A percentile compares a stretch with the other conserved stretches of the same genome.
Evolutionary conservation across 2,888 invertebrate species (phyloP).

Genomic region (Nephrotoma appendiculata): DNA sequence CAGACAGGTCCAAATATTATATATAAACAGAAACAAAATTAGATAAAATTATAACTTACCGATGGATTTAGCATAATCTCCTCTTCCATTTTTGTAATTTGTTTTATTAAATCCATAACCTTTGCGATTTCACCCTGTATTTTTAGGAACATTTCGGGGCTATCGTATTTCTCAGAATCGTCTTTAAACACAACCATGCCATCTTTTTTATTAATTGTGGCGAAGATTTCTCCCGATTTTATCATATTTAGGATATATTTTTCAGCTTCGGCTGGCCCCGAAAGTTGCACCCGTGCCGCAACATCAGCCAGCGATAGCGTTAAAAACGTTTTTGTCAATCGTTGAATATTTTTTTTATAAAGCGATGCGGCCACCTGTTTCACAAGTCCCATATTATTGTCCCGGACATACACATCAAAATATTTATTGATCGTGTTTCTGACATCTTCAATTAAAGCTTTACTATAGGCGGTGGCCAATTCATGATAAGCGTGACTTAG

Average conservation of each 20-base stretch:
- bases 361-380: constrained; percentile 73
- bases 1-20: not conserved
- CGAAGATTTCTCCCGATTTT: constrained; percentile 92
- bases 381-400: constrained; percentile 63
- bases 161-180: constrained; percentile 89
- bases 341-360: constrained; percentile 92
- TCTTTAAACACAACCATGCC: constrained; percentile 96
- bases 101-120: constrained; percentile 77
- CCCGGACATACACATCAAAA: constrained; percentile 63
- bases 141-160: constrained; percentile 71
- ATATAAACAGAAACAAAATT: not conserved
- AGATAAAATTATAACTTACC: constrained; percentile 24
- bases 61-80: constrained; percentile 87
- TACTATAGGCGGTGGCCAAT: constrained; percentile 58
- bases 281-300: constrained; percentile 67
- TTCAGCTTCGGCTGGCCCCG: constrained; percentile 79
- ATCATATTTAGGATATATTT: constrained; percentile 93
- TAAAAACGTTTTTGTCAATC: constrained; percentile 67
- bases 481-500: constrained; percentile 80
- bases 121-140: constrained; percentile 74
- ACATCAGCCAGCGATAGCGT: constrained; percentile 59
- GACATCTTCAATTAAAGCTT: not conserved
- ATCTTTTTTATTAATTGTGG: constrained; percentile 93
- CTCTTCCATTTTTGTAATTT: constrained; percentile 85
- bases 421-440: constrained; percentile 47